Percentiles rank a stretch among this genome's conserved stretches.
phyloP scores from a whole-genome alignment of 2,113 vertebrate genomes.

The Lipophrys pholis region DNA sequence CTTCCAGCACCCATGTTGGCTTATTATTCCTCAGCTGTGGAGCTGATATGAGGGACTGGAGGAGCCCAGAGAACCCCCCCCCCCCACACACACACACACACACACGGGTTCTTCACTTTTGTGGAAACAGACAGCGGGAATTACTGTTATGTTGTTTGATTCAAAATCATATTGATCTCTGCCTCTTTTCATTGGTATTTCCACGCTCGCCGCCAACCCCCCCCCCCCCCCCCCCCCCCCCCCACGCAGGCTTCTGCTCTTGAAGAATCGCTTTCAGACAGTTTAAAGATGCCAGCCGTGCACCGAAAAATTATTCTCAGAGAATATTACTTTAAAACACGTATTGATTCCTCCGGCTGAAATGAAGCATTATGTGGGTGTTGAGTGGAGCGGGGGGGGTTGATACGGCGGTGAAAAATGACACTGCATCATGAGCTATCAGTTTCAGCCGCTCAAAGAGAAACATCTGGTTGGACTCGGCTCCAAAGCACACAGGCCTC shows the following conservation, averaged over 20 bases:
- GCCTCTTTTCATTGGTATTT: slow-evolving; percentile 60
- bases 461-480: slow-evolving; percentile 85
- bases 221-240: slow-evolving; percentile 75
- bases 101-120: slow-evolving; percentile 46
- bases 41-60: slow-evolving; percentile 28
- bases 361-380: slow-evolving; percentile 81
- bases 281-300: slow-evolving; percentile 66
- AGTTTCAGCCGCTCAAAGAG: slow-evolving; percentile 84
- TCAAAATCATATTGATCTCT: slow-evolving; percentile 75
- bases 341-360: slow-evolving; percentile 77
- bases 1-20: slow-evolving; percentile 20
- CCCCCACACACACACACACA: slow-evolving; percentile 47
- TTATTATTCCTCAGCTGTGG: slow-evolving; percentile 11
- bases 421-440: slow-evolving; percentile 80
- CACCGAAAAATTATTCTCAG: slow-evolving; percentile 63
- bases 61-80: slow-evolving; percentile 10
- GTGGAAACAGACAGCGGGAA: slow-evolving; percentile 60
- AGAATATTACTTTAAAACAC: slow-evolving; percentile 77
- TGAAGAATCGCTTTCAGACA: slow-evolving; percentile 66
- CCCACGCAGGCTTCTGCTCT: slow-evolving; percentile 61
- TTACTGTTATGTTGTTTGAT: slow-evolving; percentile 71
- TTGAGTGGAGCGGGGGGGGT: slow-evolving; percentile 66
- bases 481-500: slow-evolving; percentile 82
- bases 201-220: slow-evolving; percentile 64
- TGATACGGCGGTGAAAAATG: slow-evolving; percentile 79